Evolutionary conservation across 64 coral and sea anemone genomes (phyloP).

Genomic region (Stylophora pistillata): DNA sequence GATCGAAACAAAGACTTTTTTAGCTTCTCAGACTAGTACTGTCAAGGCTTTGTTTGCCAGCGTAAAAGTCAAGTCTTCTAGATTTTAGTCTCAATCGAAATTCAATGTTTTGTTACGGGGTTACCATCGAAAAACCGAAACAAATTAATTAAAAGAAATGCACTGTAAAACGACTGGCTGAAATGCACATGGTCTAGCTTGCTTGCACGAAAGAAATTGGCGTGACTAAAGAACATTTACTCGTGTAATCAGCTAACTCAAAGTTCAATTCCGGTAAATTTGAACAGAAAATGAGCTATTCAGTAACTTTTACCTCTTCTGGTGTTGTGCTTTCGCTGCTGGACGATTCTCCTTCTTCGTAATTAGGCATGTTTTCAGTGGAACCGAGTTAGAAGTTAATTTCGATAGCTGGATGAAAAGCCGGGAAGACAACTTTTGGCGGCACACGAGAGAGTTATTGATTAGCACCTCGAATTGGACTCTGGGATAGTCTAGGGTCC

Average conservation of each 20-base stretch:
- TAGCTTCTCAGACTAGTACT: too few relatives aligned
- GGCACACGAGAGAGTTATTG: conserved; percentile 20
- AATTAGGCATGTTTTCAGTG: conserved; percentile 71
- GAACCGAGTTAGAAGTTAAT: neutral
- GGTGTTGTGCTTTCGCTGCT: conserved; percentile 80
- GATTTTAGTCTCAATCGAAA: too few relatives aligned
- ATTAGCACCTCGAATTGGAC: neutral
- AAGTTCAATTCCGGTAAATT: neutral
- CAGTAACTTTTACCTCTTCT: conserved; percentile 61
- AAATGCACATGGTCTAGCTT: conserved; percentile 35
- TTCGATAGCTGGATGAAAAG: neutral
- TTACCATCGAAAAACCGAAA: too few relatives aligned
- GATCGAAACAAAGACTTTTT: too few relatives aligned
- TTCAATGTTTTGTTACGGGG: too few relatives aligned
- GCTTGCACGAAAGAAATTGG: too few relatives aligned
- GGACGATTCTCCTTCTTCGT: conserved; percentile 58
- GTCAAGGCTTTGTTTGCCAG: too few relatives aligned
- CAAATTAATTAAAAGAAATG: too few relatives aligned
- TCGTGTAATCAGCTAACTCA: neutral
- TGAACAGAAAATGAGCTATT: neutral
- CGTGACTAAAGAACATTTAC: too few relatives aligned
- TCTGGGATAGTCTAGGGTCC: neutral
- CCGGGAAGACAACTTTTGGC: conserved; percentile 56
- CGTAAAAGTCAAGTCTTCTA: too few relatives aligned
- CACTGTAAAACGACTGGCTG: neutral